Evolutionary conservation across 2,888 invertebrate genomes (phyloP), one percentile per base, ranked within the genome.

Genomic region (Leptinotarsa peninsularis): DNA sequence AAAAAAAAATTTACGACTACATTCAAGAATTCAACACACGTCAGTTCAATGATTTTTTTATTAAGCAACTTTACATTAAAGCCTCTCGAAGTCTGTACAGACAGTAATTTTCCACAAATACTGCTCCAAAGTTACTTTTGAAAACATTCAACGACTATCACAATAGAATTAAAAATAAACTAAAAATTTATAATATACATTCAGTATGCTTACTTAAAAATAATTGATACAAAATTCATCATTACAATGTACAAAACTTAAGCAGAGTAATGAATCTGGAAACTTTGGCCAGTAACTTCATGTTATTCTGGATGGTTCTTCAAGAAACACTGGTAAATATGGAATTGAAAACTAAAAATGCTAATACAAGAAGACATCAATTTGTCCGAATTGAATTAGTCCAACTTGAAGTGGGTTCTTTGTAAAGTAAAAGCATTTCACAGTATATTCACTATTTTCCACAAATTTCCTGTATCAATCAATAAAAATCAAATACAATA

Each of bases 31-130:
- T 43, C 0, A 43, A 43, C 43, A 43, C 10, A 10, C 21, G 43
- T 43, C 43, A 17, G 66, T 66, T 50, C 52, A 73, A 76, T 81
- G 78, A 74, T 82, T 88, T 86, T 87, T 86, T 87, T 86, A 87
- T 87, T 87, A 88, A 88, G 88, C 88, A 87, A 88, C 86, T 86
- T 87, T 88, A 88, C 87, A 87, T 86, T 85, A 87, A 87, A 87
- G 87, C 87, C 85, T 84, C 84, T 86, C 83, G 86, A 83, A 88
- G 87, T 87, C 87, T 87, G 87, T 88, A 88, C 88, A 87, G 82
- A 84, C 84, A 82, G 87, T 87, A 87, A 86, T 85, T 83, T 86
- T 86, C 85, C 83, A 80, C 78, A 78, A 78, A 81, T 80, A 78
- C 72, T 66, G 18, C 21, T 33, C n/a, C 23, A 70, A 72, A 18